A percentile compares a stretch with the other conserved stretches of the same genome.
These are phyloP conservation scores for Otolemur garnettii DNA, from an alignment of 2,113 vertebrate genomes.

Conservation along the genomic window DNA sequence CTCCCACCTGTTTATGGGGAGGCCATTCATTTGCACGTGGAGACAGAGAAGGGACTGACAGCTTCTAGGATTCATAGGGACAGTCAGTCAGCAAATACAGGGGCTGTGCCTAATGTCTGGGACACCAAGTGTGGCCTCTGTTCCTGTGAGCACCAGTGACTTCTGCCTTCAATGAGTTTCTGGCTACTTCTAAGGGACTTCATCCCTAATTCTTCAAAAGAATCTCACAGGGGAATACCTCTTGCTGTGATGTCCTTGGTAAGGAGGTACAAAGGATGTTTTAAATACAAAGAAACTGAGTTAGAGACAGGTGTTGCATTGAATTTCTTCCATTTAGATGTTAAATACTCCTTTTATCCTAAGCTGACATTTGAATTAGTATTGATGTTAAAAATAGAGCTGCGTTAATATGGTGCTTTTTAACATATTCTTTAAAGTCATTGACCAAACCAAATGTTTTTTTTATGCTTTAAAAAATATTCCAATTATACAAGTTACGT, in stretches of 20 bases:
- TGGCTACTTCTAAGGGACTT: neutral
- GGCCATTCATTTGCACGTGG: neutral
- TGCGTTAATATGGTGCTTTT: neutral
- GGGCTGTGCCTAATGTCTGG: neutral
- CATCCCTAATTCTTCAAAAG: neutral
- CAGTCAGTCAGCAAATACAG: neutral
- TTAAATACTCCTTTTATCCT: neutral
- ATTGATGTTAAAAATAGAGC: neutral
- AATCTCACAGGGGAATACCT: neutral
- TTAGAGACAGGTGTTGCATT: neutral
- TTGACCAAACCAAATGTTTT: neutral
- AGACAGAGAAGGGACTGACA: neutral
- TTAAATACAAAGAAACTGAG: neutral
- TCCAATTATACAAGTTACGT: neutral
- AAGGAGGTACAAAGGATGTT: neutral
- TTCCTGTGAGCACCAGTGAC: neutral
- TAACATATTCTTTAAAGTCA: neutral
- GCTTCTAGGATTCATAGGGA: neutral
- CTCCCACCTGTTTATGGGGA: neutral
- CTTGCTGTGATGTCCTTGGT: neutral
- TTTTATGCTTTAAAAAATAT: conserved; percentile 17
- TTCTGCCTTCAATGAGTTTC: neutral
- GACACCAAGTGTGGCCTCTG: no score
- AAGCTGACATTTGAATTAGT: conserved; percentile 5
- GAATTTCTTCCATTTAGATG: conserved; percentile 4